phyloP scores from a whole-genome alignment of 2,113 vertebrate genomes.

The Nasalis larvatus region DNA sequence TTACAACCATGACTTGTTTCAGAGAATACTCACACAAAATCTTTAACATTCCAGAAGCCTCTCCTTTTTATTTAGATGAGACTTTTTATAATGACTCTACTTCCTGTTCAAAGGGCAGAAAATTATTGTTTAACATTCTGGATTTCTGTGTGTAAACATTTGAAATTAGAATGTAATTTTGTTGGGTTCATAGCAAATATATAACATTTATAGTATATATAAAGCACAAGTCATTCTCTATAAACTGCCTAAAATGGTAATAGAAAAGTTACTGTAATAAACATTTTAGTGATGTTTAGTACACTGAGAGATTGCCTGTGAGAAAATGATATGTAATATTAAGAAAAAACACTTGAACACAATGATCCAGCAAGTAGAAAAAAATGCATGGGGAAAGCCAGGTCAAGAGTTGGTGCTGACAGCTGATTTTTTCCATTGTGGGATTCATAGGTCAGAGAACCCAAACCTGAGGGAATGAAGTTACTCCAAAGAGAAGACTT shows the following conservation, averaged over 20 bases:
- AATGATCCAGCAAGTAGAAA: neutral
- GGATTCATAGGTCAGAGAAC: accelerated
- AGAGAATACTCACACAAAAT: neutral
- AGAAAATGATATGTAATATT: neutral
- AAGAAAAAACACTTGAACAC: neutral
- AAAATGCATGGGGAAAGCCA: neutral
- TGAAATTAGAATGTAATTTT: constrained; percentile 41
- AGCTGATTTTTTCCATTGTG: neutral
- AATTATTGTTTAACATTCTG: constrained; percentile 13
- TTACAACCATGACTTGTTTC: neutral
- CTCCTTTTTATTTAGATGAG: neutral
- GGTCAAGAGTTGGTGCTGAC: neutral
- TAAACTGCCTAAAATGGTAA: neutral
- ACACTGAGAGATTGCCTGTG: neutral
- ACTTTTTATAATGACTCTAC: neutral
- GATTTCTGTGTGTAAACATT: neutral
- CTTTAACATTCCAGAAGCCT: neutral
- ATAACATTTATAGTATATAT: neutral
- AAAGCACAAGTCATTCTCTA: constrained; percentile 28
- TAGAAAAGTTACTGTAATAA: constrained; percentile 7
- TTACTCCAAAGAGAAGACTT: neutral
- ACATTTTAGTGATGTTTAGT: constrained; percentile 19
- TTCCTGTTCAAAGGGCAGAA: neutral
- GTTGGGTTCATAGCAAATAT: neutral
- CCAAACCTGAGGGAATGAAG: no score